Conservation (phyloP, 1,140 invertebrate genomes). For the Contarinia nasturtii region DNA sequence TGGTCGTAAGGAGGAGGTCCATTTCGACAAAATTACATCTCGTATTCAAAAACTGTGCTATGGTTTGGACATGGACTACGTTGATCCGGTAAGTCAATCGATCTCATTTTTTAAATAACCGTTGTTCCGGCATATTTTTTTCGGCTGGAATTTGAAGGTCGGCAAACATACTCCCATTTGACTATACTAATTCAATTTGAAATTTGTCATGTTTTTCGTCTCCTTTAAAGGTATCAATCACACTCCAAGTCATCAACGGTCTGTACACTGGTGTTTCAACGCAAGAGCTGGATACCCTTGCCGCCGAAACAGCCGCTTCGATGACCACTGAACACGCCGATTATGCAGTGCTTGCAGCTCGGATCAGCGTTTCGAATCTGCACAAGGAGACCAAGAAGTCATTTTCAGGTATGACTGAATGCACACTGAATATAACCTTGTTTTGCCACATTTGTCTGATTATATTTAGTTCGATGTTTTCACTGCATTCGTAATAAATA, state of each 20-base stretch:
- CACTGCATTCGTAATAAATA: too few species aligned
- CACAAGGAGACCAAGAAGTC: slow-evolving; percentile 86
- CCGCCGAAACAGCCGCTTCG: slow-evolving; percentile 83
- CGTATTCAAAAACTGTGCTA: slow-evolving; percentile 91
- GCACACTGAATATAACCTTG: too few species aligned
- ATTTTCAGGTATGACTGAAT: slow-evolving; percentile 47
- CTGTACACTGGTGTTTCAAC: slow-evolving; percentile 91
- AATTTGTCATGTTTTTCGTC: too few species aligned
- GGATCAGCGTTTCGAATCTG: slow-evolving; percentile 86
- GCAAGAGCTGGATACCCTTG: slow-evolving; percentile 84
- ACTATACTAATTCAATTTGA: too few species aligned
- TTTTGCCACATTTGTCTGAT: not conserved
- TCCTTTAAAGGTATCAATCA: not conserved
- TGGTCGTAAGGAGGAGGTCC: slow-evolving; percentile 79
- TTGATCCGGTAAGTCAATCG: slow-evolving; percentile 65
- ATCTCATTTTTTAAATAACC: too few species aligned
- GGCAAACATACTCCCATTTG: too few species aligned
- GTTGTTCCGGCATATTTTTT: too few species aligned
- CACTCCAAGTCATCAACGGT: slow-evolving; percentile 66
- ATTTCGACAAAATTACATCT: slow-evolving; percentile 96
- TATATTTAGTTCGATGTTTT: too few species aligned
- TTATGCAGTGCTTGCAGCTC: slow-evolving; percentile 82
- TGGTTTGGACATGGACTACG: slow-evolving; percentile 86
- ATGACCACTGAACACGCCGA: slow-evolving; percentile 92
- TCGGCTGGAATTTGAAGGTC: too few species aligned